Percentiles rank a stretch among this genome's conserved stretches.
These are phyloP conservation scores for Ceriagrion tenellum DNA, from an alignment of 2,888 invertebrate species.

Conservation along the genomic window DNA sequence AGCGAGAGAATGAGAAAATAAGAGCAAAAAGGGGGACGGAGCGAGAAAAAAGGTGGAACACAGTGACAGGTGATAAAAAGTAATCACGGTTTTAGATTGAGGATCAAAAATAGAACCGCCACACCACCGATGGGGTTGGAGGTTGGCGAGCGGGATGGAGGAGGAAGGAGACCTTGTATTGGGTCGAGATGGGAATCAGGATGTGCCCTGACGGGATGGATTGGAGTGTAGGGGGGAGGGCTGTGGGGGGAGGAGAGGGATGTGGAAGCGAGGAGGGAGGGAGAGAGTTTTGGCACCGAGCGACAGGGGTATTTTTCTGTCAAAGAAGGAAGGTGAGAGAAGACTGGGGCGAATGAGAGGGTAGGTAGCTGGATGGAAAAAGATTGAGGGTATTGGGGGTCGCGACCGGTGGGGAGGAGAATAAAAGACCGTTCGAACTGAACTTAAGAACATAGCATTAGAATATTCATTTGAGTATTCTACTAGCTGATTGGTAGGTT, in stretches of 20 bases:
- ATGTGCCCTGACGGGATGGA: not conserved
- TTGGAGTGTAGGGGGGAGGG: not conserved
- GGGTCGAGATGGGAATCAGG: constrained; percentile 12
- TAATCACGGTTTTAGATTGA: constrained; percentile 20
- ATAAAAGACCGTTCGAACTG: not conserved
- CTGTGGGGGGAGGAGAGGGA: not conserved
- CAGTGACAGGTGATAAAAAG: constrained; percentile 26
- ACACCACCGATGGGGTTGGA: constrained; percentile 6
- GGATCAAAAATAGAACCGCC: constrained; percentile 13
- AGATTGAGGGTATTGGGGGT: not conserved
- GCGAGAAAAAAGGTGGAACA: not conserved
- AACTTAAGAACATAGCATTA: no score
- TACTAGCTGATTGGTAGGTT: no score
- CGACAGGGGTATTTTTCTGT: not conserved
- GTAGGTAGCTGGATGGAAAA: not conserved
- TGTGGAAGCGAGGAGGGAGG: not conserved
- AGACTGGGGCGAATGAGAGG: not conserved
- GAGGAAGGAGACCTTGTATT: not conserved
- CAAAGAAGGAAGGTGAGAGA: not conserved
- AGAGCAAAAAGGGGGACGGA: not conserved
- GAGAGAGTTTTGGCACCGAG: not conserved
- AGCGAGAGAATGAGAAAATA: not conserved
- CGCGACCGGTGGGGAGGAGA: not conserved
- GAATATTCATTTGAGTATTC: no score
- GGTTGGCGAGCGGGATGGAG: not conserved